Evolutionary conservation across 2,797 vertebrate genomes (phyloP).

Genomic region (Stomatorhinus walkeri): DNA sequence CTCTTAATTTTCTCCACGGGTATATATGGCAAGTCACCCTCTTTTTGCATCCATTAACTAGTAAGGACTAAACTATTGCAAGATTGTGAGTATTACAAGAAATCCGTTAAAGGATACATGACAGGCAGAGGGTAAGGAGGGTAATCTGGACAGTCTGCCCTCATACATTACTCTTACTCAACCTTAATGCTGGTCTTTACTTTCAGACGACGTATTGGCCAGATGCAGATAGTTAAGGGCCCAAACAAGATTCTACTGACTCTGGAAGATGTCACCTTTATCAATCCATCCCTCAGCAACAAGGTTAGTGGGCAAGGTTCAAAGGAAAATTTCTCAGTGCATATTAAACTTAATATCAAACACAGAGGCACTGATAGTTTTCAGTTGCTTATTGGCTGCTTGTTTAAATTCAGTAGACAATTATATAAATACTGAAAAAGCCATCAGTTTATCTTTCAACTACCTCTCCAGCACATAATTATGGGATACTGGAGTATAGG

Average conservation of each 20-base stretch:
- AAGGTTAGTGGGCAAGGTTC: constrained; percentile 44
- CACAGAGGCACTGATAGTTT: background rate
- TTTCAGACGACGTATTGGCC: constrained; percentile 40
- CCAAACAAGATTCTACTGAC: constrained; percentile 54
- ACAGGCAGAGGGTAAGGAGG: background rate
- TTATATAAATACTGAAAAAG: background rate
- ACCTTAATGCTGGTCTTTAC: background rate
- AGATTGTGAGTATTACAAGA: background rate
- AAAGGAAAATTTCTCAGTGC: background rate
- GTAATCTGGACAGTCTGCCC: background rate
- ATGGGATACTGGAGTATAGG: background rate
- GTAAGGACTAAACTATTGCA: background rate
- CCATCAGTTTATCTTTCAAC: background rate
- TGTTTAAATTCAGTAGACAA: background rate
- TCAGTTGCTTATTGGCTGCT: background rate
- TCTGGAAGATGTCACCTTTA: constrained; percentile 59
- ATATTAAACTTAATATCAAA: background rate
- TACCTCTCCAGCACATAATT: background rate
- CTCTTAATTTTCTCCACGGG: background rate
- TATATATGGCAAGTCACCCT: background rate
- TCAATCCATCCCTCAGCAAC: constrained; percentile 58
- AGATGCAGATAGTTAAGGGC: constrained; percentile 26
- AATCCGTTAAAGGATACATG: background rate
- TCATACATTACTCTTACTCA: background rate
- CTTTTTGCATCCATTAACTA: background rate